Percentiles rank a stretch among this genome's conserved stretches.
Conservation (phyloP, 2,797 vertebrate species). For the Acropternis orthonyx region DNA sequence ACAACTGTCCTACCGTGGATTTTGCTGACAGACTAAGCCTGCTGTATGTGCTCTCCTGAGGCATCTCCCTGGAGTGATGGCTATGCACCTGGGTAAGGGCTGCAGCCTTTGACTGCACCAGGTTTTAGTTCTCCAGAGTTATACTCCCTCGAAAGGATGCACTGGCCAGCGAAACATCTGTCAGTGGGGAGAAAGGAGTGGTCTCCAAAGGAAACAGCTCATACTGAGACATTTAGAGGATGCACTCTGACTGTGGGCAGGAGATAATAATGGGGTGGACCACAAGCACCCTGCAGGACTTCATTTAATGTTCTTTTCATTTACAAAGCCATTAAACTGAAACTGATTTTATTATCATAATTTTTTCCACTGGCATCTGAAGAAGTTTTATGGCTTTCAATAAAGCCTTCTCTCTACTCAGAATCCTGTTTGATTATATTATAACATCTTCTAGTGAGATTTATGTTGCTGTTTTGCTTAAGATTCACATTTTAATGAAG, state of each 20-base stretch:
- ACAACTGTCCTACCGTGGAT: neutral
- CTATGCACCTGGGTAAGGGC: neutral
- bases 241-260: neutral
- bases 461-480: conserved; percentile 80
- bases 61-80: neutral
- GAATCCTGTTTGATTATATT: conserved; percentile 58
- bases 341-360: conserved; percentile 63
- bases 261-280: neutral
- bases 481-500: conserved; percentile 76
- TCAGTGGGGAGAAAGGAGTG: neutral
- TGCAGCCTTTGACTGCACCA: neutral
- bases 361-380: conserved; percentile 50
- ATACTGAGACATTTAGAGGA: neutral
- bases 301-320: conserved; percentile 61
- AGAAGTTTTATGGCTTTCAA: conserved; percentile 67
- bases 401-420: conserved; percentile 61
- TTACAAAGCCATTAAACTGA: conserved; percentile 67
- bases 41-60: neutral
- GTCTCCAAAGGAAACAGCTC: neutral
- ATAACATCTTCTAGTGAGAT: conserved; percentile 68
- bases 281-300: conserved; percentile 38
- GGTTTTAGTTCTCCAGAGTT: neutral
- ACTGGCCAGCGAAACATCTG: neutral
- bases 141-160: neutral
- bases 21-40: neutral